Evolutionary conservation across 2,888 invertebrate genomes (phyloP).

Genomic region (Xylocampa areola): DNA sequence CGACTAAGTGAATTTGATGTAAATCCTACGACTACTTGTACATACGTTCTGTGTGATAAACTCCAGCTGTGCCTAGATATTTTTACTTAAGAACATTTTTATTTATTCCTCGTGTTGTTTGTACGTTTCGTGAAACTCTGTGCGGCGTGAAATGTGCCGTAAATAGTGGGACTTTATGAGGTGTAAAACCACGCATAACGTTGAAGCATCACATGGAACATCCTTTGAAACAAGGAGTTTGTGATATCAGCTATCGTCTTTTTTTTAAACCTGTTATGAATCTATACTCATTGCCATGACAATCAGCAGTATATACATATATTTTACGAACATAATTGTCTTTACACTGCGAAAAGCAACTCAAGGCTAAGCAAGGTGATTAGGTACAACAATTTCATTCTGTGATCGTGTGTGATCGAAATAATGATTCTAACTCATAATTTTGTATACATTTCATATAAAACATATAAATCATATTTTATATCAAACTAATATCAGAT

Average conservation of each 20-base stretch:
- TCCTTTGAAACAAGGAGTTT: slow-evolving; percentile 8
- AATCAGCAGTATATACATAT: no score
- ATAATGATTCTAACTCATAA: no score
- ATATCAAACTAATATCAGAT: no score
- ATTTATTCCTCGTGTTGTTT: slow-evolving; percentile 19
- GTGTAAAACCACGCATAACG: slow-evolving; percentile 23
- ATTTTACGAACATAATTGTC: no score
- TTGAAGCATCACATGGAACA: slow-evolving; percentile 2
- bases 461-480: no score
- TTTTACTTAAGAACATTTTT: slow-evolving; percentile 19
- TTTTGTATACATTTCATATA: no score
- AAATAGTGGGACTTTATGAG: slow-evolving; percentile 28
- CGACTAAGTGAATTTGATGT: slow-evolving; percentile 47
- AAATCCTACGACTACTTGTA: slow-evolving; percentile 24
- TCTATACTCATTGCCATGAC: no score
- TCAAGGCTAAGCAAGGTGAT: background rate
- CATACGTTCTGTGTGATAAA: slow-evolving; percentile 33
- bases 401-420: no score
- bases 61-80: slow-evolving; percentile 31
- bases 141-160: slow-evolving; percentile 30
- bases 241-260: background rate
- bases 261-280: background rate
- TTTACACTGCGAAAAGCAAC: no score
- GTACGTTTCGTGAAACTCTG: slow-evolving; percentile 23
- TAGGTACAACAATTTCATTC: background rate